A percentile compares a stretch with the other conserved stretches of the same genome.
Conservation (phyloP, 2,797 vertebrate species). For the Enteromius mattozi region DNA sequence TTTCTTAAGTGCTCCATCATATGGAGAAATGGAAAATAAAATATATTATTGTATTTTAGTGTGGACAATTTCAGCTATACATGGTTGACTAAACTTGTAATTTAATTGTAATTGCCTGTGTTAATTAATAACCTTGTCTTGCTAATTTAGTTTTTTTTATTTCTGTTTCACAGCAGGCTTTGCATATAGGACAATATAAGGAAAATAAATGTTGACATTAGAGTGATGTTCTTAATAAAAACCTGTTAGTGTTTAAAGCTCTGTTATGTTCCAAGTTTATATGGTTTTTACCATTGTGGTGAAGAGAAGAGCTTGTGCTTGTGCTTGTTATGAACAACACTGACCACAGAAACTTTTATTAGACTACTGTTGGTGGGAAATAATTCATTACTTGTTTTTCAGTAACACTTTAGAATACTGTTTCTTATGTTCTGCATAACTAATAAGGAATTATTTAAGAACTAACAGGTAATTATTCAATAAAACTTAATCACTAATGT, state of each 20-base stretch:
- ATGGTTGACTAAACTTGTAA: too few species aligned
- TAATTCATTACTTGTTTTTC: neutral
- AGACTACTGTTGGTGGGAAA: too few species aligned
- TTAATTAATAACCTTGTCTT: neutral
- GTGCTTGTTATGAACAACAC: too few species aligned
- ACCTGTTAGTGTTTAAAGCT: neutral
- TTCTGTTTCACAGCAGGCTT: neutral
- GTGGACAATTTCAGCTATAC: too few species aligned
- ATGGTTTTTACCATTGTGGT: neutral
- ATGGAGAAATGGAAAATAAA: neutral
- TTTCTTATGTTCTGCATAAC: too few species aligned
- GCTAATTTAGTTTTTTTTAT: too few species aligned
- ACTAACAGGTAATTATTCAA: too few species aligned
- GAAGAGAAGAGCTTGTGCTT: neutral
- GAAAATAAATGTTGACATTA: neutral
- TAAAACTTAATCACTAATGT: too few species aligned
- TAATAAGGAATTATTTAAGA: too few species aligned
- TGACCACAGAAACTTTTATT: neutral
- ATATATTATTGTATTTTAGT: neutral
- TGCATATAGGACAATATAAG: neutral
- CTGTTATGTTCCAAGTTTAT: neutral
- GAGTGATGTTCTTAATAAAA: neutral
- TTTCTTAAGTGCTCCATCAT: neutral
- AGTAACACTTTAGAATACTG: too few species aligned
- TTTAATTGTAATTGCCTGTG: too few species aligned